A percentile compares a stretch with the other conserved stretches of the same genome.
These are phyloP conservation scores for Anastrepha obliqua DNA, from an alignment of 1,140 invertebrate species.

Conservation along the genomic window DNA sequence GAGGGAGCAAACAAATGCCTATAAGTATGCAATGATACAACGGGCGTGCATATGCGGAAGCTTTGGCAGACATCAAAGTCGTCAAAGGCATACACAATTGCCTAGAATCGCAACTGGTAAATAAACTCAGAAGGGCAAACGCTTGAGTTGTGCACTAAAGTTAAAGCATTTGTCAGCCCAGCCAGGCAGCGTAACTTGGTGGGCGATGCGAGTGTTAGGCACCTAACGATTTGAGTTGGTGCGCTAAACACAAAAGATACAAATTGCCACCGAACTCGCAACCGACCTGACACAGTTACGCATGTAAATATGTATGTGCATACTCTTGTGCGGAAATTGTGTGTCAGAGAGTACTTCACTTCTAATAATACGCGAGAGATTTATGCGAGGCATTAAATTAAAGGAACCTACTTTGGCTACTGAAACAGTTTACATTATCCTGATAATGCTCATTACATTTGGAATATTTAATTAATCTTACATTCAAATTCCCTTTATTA, in stretches of 20 bases:
- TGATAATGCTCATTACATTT: too few species aligned
- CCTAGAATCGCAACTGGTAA: neutral
- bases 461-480: too few species aligned
- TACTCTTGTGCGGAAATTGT: neutral
- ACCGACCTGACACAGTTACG: neutral
- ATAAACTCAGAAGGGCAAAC: neutral
- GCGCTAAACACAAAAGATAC: neutral
- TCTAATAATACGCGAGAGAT: neutral
- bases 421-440: too few species aligned
- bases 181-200: neutral
- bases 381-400: conserved; percentile 1
- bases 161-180: too few species aligned
- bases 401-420: neutral
- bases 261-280: neutral
- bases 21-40: neutral
- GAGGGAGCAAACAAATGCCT: neutral
- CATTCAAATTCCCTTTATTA: too few species aligned
- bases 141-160: too few species aligned
- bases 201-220: neutral
- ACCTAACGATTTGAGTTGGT: neutral
- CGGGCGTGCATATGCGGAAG: neutral
- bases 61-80: neutral
- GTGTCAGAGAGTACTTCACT: neutral
- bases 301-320: neutral
- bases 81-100: neutral